phyloP scores from a whole-genome alignment of 2,888 invertebrate genomes.

The Andrena bicolor region DNA sequence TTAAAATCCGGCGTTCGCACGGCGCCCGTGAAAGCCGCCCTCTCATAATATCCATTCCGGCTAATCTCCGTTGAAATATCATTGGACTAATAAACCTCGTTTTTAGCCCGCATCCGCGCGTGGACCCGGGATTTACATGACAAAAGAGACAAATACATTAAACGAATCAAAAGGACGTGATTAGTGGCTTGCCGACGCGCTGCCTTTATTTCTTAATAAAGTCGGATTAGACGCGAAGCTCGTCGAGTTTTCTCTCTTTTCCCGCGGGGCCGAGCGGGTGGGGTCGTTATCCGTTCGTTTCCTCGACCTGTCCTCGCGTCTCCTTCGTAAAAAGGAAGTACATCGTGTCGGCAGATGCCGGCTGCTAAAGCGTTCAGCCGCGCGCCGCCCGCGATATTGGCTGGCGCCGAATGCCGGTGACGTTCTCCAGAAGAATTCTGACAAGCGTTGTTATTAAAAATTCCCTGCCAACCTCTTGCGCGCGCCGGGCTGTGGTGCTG shows the following conservation, averaged over 20 bases:
- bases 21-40: constrained; percentile 13
- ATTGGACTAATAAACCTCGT: constrained; percentile 54
- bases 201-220: constrained; percentile 71
- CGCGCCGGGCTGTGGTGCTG: constrained; percentile 15
- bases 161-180: constrained; percentile 39
- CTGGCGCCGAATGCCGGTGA: constrained; percentile 83
- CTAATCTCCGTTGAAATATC: constrained; percentile 61
- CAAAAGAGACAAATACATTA: constrained; percentile 43
- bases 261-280: neutral
- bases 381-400: constrained; percentile 78
- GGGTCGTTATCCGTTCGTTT: constrained; percentile 54
- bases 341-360: constrained; percentile 82
- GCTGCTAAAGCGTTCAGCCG: constrained; percentile 79
- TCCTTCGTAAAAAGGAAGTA: constrained; percentile 75
- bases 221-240: constrained; percentile 69
- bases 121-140: constrained; percentile 34
- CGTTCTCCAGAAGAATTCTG: constrained; percentile 81
- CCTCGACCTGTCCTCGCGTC: constrained; percentile 43
- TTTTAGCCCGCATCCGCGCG: neutral
- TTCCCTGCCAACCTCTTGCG: constrained; percentile 39
- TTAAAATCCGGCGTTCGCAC: constrained; percentile 41
- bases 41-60: constrained; percentile 45
- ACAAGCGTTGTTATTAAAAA: constrained; percentile 83
- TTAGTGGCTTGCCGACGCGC: neutral
- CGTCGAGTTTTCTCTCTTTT: constrained; percentile 27